These are phyloP conservation scores for Panurus biarmicus DNA, from an alignment of 2,113 vertebrate species.

Conservation along the genomic window DNA sequence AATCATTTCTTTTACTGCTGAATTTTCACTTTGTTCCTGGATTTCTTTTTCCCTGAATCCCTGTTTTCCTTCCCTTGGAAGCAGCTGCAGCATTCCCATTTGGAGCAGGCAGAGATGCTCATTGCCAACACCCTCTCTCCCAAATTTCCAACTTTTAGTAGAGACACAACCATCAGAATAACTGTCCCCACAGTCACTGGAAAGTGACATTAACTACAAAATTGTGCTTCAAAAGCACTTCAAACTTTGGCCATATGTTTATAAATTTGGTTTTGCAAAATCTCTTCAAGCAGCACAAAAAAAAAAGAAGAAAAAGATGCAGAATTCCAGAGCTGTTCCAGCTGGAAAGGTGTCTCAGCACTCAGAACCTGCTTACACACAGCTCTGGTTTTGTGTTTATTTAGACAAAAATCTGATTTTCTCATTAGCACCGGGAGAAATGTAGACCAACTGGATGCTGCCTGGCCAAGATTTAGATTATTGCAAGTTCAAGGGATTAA, in stretches of 20 bases:
- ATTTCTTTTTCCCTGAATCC: neutral
- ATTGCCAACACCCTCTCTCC: neutral
- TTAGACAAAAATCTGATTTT: conserved; percentile 47
- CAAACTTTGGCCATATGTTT: neutral
- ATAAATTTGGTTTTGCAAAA: neutral
- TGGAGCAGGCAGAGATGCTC: neutral
- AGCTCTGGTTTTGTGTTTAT: conserved; percentile 48
- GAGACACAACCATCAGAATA: neutral
- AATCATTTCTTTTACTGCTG: neutral
- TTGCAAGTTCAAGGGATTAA: neutral
- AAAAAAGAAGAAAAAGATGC: too few species aligned
- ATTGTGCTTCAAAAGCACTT: conserved; percentile 16
- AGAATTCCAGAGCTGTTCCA: conserved; percentile 39
- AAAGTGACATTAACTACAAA: neutral
- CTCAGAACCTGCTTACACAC: conserved; percentile 2
- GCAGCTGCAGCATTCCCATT: neutral
- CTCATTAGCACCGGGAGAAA: conserved; percentile 52
- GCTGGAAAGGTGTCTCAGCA: conserved; percentile 26
- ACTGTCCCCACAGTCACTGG: neutral
- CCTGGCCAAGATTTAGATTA: conserved; percentile 21
- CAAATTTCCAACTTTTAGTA: neutral
- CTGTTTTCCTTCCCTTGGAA: neutral
- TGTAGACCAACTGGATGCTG: conserved; percentile 1
- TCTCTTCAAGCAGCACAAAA: neutral
- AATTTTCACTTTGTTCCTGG: neutral